Percentiles rank a stretch among this genome's conserved stretches.
These are phyloP conservation scores for Aspidapion aeneum DNA, from an alignment of 2,888 invertebrate genomes.

Conservation along the genomic window DNA sequence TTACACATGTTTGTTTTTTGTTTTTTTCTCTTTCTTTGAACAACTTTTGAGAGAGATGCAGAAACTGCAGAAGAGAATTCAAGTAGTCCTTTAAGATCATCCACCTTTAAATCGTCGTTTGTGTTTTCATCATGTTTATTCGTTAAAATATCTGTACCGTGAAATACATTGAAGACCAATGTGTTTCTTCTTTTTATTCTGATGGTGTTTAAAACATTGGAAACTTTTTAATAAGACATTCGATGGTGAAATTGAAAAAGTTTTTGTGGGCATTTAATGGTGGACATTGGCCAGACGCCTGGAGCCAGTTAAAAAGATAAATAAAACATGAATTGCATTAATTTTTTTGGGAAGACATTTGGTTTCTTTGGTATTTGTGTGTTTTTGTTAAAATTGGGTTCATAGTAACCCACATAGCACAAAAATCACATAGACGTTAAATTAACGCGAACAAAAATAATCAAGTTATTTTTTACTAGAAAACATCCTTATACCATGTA, in stretches of 20 bases:
- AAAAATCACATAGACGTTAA: no score
- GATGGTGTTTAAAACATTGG: neutral
- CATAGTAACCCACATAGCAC: no score
- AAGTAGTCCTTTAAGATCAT: neutral
- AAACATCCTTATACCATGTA: no score
- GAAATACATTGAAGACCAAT: neutral
- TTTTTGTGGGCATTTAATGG: no score
- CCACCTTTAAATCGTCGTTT: no score
- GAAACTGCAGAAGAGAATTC: neutral
- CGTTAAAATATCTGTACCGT: neutral
- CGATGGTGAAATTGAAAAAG: neutral
- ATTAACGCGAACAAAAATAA: no score
- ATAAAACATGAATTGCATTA: neutral
- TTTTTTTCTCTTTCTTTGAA: neutral
- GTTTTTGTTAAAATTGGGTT: no score
- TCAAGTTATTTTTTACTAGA: no score
- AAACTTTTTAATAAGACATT: neutral
- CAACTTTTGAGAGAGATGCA: neutral
- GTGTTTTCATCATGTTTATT: neutral
- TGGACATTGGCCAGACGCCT: neutral
- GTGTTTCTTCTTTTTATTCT: neutral
- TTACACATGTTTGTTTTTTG: neutral
- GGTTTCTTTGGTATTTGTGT: no score
- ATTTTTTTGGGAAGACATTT: no score
- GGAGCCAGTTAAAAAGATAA: neutral